A percentile compares a stretch with the other conserved stretches of the same genome.
These are phyloP conservation scores for Sebastes schlegelii DNA, from an alignment of 2,113 vertebrate genomes.

Conservation along the genomic window DNA sequence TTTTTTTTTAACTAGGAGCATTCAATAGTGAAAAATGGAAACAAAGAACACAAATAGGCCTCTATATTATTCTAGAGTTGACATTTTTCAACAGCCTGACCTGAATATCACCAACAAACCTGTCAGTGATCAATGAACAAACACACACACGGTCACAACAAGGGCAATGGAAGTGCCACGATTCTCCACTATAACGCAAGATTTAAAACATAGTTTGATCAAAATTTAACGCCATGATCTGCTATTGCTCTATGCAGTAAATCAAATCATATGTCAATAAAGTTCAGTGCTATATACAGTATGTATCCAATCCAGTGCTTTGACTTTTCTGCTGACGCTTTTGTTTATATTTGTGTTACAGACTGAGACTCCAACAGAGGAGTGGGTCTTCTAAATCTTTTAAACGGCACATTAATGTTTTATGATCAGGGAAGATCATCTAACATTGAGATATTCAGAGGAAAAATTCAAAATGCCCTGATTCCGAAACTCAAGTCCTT, in stretches of 20 bases:
- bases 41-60: not conserved
- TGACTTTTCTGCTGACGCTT: slow-evolving; percentile 17
- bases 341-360: slow-evolving; percentile 32
- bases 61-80: no score
- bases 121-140: no score
- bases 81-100: no score
- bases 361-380: slow-evolving; percentile 1
- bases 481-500: not conserved
- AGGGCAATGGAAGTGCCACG: no score
- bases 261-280: not conserved
- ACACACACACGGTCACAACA: no score
- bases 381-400: slow-evolving; percentile 40
- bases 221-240: not conserved
- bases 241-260: not conserved
- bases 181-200: no score
- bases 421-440: slow-evolving; percentile 16
- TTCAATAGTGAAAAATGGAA: not conserved
- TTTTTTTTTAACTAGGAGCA: not conserved
- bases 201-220: not conserved
- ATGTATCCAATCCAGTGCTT: not conserved
- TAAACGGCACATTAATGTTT: slow-evolving; percentile 55
- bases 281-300: not conserved
- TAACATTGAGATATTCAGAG: slow-evolving; percentile 14
- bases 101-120: no score
- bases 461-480: slow-evolving; percentile 26